Percentiles rank a stretch among this genome's conserved stretches.
Evolutionary conservation across 2,888 invertebrate genomes (phyloP).

Genomic region (Drosophila infuscata): DNA sequence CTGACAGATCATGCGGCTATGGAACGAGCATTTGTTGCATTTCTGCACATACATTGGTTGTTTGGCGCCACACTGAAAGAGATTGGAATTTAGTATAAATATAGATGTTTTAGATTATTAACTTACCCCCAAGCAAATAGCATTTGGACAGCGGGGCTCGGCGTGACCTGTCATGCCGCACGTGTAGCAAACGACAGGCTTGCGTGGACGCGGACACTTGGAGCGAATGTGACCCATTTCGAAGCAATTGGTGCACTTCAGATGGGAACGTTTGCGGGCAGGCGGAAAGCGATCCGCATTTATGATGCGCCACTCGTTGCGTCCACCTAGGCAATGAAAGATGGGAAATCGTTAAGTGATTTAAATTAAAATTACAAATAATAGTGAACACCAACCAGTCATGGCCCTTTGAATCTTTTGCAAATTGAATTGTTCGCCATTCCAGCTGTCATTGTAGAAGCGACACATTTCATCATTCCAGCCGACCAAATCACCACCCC

Average conservation of each 20-base stretch:
- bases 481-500: constrained; percentile 63
- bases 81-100: constrained; percentile 2
- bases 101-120: not conserved
- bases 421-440: constrained; percentile 88
- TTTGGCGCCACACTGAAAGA: constrained; percentile 89
- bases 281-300: constrained; percentile 79
- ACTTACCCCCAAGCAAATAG: constrained; percentile 89
- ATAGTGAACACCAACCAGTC: constrained; percentile 86
- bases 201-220: constrained; percentile 87
- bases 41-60: constrained; percentile 87
- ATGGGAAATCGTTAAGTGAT: not conserved
- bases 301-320: constrained; percentile 79
- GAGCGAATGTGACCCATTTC: constrained; percentile 88
- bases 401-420: constrained; percentile 87
- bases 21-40: constrained; percentile 87
- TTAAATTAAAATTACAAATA: not conserved
- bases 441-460: constrained; percentile 89
- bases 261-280: constrained; percentile 63
- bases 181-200: constrained; percentile 88
- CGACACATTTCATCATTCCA: constrained; percentile 87
- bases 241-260: constrained; percentile 88
- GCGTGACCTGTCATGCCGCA: constrained; percentile 89
- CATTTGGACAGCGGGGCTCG: constrained; percentile 89
- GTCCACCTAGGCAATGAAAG: constrained; percentile 36
- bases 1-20: constrained; percentile 85